Base-by-base conservation (phyloP, 2,797 vertebrate genomes). In the Enteromius paludinosus region DNA sequence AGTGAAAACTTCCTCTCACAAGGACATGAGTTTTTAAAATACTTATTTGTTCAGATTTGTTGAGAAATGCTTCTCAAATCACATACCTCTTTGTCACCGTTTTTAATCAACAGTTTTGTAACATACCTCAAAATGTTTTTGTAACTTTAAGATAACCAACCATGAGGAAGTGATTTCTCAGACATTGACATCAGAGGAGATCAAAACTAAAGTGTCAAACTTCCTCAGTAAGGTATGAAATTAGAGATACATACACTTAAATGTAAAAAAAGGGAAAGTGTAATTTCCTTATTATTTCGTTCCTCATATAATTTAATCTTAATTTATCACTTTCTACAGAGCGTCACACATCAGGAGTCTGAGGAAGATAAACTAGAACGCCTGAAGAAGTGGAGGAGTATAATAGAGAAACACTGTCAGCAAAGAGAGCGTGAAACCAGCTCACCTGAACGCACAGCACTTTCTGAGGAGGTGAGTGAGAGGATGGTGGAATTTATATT, bases 171-270 rank as follows among this genome's bases (percentile, higher is more conserved):
- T 97, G 0, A 96, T 99, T 90, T 96, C 97, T 82, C 92, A 93
- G 81, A 97, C 97, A 90, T 92, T 99, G 87, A 88, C 88, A 85
- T 94, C 93, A 41, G 96, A 97, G 87, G 95, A 96, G 74, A 94
- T 87, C 3, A 99, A 96, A 92, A 94, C 90, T 79, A 94, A 94
- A 93, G 96, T 99, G 72, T 93, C 98, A 64, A 91, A 91, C 82
- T 99, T 97, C 91, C 94, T 99, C 3, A 97, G 96, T 86, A 98
- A 98, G 97, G 98, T 98, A 93, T 73, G 28, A 33, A 61, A 3
- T 30, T 0, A 75, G 20, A 81, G 5, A n/a, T 33, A 2, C 6
- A 0, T 35, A 20, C 11, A n/a, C 38, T 14, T 38, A 11, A 5
- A 43, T 30, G 4, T 45, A 20, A 47, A 20, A 54, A 52, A 18